Evolutionary conservation across 2,113 vertebrate genomes (phyloP), one percentile per base, ranked within the genome.

Genomic region (Amphiprion percula): DNA sequence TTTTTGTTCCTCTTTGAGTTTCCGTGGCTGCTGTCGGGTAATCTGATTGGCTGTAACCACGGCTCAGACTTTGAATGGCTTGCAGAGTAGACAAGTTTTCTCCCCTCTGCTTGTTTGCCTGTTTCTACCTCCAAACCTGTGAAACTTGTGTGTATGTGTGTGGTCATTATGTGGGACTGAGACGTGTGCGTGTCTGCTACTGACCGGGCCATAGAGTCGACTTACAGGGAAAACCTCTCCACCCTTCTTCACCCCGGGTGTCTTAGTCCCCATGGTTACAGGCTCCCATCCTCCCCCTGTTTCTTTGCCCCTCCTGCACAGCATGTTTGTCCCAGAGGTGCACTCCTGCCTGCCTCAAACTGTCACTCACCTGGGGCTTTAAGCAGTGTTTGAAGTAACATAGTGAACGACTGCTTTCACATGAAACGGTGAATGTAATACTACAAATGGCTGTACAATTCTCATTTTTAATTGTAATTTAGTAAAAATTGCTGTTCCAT

Each of bases 61-160:
- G 84, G 87, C 91, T 92, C 87, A 90, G 92, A 87, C 86, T 91
- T 87, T 92, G 93, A 95, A 94, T 94, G 94, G 93, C 93, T 95
- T 94, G 94, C 94, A 92, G 91, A 94, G 90, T 94, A 93, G 93
- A 93, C 82, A 77, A 66, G 73, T 90, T 80, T 74, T 64, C 80
- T 70, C 79, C 76, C 86, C 69, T 91, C 69, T 90, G 91, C 91
- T 90, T 94, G 91, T 94, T 92, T 94, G 93, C 93, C 88, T 94
- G 92, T 92, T 86, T 92, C 88, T 91, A 94, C 88, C 88, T 90
- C 79, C 85, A 92, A 91, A 92, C 81, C 90, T 92, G 92, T 95
- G 92, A 91, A 89, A 90, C 86, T 82, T 75, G 82, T 90, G 65
- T 87, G 69, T 89, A 50, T 74, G 80, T 87, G 86, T 82, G 86